Evolutionary conservation across 2,113 vertebrate species (phyloP), one percentile per base, ranked within the genome.

Genomic region (human): DNA sequence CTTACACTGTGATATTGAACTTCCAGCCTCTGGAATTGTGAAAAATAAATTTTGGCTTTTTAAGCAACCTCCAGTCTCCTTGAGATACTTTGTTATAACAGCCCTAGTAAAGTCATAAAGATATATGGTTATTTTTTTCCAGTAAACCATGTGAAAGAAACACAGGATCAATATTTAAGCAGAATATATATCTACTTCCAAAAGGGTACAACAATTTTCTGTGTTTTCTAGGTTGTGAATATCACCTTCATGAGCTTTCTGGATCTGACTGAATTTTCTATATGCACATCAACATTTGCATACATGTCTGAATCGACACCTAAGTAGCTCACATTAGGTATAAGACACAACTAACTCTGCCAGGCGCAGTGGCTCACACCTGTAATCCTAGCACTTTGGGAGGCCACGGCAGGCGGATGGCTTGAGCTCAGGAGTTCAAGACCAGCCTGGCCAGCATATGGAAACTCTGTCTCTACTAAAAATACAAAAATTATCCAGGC

Each of bases 111-210:
- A 40, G 25, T 43, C 1, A 6, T 76, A 17, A 48, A 27, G n/a
- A 52, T 5, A 13, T 1, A 12, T 0, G 6, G 23, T 30, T 9
- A 11, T 10, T 40, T 14, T 18, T 2, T 12, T 3, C 9, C 35
- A 57, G n/a, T 20, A 48, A 79, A 25, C 18, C 83, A 9, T 16
- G 9, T 32, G 1, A 22, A 17, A 81, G 16, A 10, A 55, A 25
- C 4, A 25, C 0, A 32, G 1, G 27, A 11, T 43, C 61, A 1
- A 2, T 12, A 45, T 18, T 25, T 45, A 59, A 87, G 35, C 30
- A 85, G 17, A 57, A 17, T 13, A 30, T 18, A 0, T 4, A 3
- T 8, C 8, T 30, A 2, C 1, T 5, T 18, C 45, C n/a, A 3
- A 35, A 48, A 43, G 3, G 4, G 1, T 1, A 6, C 6, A 4